Base-by-base conservation (phyloP, 2,888 invertebrate species). In the Carpatolechia fugitivella region DNA sequence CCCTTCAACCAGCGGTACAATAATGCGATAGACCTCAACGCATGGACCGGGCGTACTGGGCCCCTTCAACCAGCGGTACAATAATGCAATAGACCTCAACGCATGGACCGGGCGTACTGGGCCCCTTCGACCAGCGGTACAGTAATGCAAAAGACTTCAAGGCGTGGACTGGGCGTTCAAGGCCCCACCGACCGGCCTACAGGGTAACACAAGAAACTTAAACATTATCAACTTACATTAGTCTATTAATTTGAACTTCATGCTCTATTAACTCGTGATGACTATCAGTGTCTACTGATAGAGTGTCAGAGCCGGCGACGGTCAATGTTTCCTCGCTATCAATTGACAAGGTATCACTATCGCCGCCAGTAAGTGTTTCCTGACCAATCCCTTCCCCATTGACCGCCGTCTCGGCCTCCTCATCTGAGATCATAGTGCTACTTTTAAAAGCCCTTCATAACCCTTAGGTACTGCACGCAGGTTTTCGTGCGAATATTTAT, bases 401-500 rank as follows among this genome's bases (percentile, higher is more conserved):
- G 10, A 24, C 24, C 20, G 59, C 60, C 62, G 61, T 57, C 60
- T 44, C 47, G 59, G 59, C 54, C 52, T 55, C 60, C 14, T 49
- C 57, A 1, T 55, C 29, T 44, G 55, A 49, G 1, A 54, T 30
- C 44, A 56, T 33, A 13, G 13, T 41, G 59, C 35, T 47, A 60
- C 38, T 20, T 64, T 60, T 0, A 57, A 10, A 41, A 66, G 52
- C 0, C 64, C 64, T 2, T 52, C 54, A 29, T 54, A 56, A 7
- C 65, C 63, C 46, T 48, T 18, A 33, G 48, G 48, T 16, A 48
- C 33, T 1, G 14, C 13, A 36, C 50, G 50, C 24, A 50, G 36
- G 13, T 60, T 62, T 30, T 62, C 63, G n/a, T 62, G 62, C 0
- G 62, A 38, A 24, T 63, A 61, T 40, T 67, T 64, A 13, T 54